A percentile compares a stretch with the other conserved stretches of the same genome.
These are phyloP conservation scores for Arremon aurantiirostris DNA, from an alignment of 2,797 vertebrate species.

Conservation along the genomic window DNA sequence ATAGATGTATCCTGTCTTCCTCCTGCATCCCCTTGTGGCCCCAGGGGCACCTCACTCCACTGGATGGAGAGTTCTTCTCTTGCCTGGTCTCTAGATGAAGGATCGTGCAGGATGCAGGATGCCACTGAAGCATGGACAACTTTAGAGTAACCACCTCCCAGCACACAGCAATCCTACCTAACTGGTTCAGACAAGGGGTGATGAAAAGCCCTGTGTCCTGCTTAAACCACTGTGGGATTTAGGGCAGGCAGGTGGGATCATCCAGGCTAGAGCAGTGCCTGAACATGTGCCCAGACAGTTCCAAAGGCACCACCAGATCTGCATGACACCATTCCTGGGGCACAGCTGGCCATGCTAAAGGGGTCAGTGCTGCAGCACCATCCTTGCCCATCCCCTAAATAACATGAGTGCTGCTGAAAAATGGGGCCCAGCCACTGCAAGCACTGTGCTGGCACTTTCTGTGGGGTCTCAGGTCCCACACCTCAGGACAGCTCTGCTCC, in stretches of 20 bases:
- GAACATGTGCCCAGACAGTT: neutral
- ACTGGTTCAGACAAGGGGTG: neutral
- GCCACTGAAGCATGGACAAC: accelerated
- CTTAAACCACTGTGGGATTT: neutral
- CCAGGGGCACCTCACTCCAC: neutral
- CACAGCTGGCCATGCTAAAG: neutral
- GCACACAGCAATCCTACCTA: neutral
- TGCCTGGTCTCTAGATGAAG: neutral
- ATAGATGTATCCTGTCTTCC: neutral
- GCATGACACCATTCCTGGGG: neutral
- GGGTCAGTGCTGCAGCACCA: neutral
- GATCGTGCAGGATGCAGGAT: neutral
- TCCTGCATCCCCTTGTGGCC: accelerated
- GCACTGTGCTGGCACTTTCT: neutral
- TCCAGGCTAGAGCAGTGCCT: neutral
- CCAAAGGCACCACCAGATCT: neutral
- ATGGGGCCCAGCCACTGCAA: neutral
- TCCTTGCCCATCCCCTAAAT: neutral
- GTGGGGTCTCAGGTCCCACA: accelerated
- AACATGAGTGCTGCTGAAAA: accelerated
- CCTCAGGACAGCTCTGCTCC: neutral
- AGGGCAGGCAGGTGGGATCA: neutral
- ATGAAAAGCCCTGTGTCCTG: neutral
- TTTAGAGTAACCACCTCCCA: neutral
- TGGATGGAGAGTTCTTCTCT: neutral